Base-by-base conservation (phyloP, 2,797 vertebrate species). In the Microctenopoma stevenorrisi region DNA sequence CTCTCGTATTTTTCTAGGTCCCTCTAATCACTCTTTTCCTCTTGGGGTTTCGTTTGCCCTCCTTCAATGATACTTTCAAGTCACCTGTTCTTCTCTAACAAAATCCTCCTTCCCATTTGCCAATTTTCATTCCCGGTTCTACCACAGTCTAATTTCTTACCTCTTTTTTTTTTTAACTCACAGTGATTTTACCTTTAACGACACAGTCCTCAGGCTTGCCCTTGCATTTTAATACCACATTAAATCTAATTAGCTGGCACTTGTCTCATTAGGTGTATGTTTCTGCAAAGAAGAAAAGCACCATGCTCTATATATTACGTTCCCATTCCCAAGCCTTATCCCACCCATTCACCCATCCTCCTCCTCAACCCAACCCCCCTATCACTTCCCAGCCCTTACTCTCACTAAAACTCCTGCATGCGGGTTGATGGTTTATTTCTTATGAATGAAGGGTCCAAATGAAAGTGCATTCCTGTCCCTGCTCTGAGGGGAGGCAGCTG, bases 401-500 rank as follows among this genome's bases (percentile, higher is more conserved):
- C 88, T 89, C 80, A 73, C 88, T 86, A 56, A 78, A 82, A 74
- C 69, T 73, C 83, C 85, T 71, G 72, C 75, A 89, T 89, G 86
- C 57, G 72, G 88, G 89, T 81, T 15, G 72, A 87, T 72, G 88
- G 82, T 88, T 89, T 90, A 84, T 87, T 91, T 91, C 86, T 90
- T 87, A 81, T 91, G 91, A 91, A 91, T 91, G 86, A 90, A 88
- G 67, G 69, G 65, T 42, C 81, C 66, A 67, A 88, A 86, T 14
- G 87, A 91, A 88, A 90, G 86, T 79, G 81, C 87, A 90, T 92
- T 91, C 87, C 84, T 81, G 78, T 67, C 73, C 74, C 51, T 3
- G 75, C 75, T 57, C 66, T 81, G 72, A 88, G 72, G 74, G 83
- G 84, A 88, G 86, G 81, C 86, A 84, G 81, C 85, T 85, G 86